These are phyloP conservation scores for Drosophila pseudoananassae DNA, from an alignment of 1,140 invertebrate species.

Conservation along the genomic window DNA sequence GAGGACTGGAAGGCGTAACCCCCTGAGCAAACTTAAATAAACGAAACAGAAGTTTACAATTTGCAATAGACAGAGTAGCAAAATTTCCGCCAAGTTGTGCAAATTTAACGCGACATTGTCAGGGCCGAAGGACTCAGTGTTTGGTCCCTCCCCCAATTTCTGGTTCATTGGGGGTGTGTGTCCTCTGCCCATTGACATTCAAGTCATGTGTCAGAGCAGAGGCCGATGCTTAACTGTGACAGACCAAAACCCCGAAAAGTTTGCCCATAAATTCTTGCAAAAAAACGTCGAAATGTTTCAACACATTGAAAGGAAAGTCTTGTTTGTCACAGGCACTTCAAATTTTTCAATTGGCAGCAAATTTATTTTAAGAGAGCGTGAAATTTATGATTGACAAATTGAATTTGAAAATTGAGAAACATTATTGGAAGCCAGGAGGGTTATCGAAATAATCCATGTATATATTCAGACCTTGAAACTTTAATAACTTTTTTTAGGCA, in stretches of 20 bases:
- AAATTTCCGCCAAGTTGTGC: constrained; percentile 66
- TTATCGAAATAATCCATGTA: constrained; percentile 2
- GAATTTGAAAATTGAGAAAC: constrained; percentile 62
- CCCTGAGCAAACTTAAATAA: constrained; percentile 39
- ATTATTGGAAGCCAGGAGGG: constrained; percentile 10
- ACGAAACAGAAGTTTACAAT: constrained; percentile 73
- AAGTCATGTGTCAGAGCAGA: constrained; percentile 76
- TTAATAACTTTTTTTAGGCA: constrained; percentile 17
- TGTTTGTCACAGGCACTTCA: constrained; percentile 44
- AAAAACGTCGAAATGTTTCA: constrained; percentile 48
- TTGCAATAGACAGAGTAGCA: constrained; percentile 44
- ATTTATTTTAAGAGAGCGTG: constrained; percentile 80
- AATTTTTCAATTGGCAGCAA: constrained; percentile 68
- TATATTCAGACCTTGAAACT: background rate
- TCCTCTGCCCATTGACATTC: constrained; percentile 70
- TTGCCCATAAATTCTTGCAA: constrained; percentile 66
- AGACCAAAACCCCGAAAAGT: constrained; percentile 60
- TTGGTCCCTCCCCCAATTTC: constrained; percentile 16
- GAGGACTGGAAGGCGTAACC: constrained; percentile 13
- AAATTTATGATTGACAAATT: constrained; percentile 82
- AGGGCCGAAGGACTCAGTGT: constrained; percentile 19
- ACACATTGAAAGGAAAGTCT: constrained; percentile 47
- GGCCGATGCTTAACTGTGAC: constrained; percentile 77
- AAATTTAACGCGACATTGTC: constrained; percentile 79
- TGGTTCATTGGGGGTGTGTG: constrained; percentile 25